These are phyloP conservation scores for Cydia fagiglandana DNA, from an alignment of 1,140 invertebrate genomes.

Conservation along the genomic window DNA sequence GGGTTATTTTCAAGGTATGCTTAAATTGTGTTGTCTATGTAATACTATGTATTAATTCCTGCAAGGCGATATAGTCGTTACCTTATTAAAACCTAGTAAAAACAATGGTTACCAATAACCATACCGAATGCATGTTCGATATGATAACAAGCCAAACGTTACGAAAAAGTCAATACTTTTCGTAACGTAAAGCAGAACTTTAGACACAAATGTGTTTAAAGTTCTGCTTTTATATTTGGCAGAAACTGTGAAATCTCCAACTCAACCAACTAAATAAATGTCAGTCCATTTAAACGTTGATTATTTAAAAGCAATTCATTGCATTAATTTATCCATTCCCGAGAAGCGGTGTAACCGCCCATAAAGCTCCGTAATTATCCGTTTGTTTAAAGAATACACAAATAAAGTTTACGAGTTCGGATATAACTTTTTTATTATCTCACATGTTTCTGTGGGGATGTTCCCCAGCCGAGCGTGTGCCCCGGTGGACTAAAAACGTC, in stretches of 20 bases:
- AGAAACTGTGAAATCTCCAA: constrained; percentile 19
- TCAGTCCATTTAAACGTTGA: constrained; percentile 38
- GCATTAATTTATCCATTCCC: constrained; percentile 54
- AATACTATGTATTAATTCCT: background rate
- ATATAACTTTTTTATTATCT: constrained; percentile 74
- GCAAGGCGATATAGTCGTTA: too few relatives aligned
- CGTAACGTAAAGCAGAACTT: too few relatives aligned
- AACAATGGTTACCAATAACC: too few relatives aligned
- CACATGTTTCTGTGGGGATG: constrained; percentile 63
- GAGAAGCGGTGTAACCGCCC: constrained; percentile 46
- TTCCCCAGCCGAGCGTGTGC: constrained; percentile 46
- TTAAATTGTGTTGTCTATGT: background rate
- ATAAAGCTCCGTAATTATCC: constrained; percentile 70
- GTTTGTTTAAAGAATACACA: constrained; percentile 75
- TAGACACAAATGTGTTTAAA: too few relatives aligned
- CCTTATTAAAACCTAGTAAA: too few relatives aligned
- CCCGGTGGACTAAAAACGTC: background rate
- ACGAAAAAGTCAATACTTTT: background rate
- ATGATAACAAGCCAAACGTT: too few relatives aligned
- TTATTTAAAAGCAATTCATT: constrained; percentile 48
- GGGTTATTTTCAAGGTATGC: background rate
- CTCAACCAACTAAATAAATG: constrained; percentile 11
- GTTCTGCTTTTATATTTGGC: background rate
- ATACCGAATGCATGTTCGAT: too few relatives aligned
- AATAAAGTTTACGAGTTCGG: constrained; percentile 76